Evolutionary conservation across 2,113 vertebrate genomes (phyloP), one percentile per base, ranked within the genome.

Genomic region (Macroglossus sobrinus): DNA sequence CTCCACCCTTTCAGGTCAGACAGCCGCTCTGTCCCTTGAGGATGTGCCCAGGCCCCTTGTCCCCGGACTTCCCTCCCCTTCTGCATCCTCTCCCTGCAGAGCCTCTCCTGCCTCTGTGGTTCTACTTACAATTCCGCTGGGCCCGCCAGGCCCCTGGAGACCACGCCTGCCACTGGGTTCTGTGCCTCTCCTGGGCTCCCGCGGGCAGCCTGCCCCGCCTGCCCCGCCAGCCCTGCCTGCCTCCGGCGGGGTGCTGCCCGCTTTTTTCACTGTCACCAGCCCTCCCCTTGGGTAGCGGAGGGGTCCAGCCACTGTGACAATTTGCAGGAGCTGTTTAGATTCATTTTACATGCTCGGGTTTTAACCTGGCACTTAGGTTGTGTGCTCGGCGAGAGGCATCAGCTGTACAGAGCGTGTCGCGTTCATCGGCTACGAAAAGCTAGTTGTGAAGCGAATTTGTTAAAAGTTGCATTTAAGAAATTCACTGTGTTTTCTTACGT

Each of bases 111-210:
- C 28, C 40, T 1, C 40, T n/a, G 13, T 7, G 7, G 4, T 2
- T 74, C 15, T 12, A 2, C 19, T 19, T 15, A 0, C 21, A 9
- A 10, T 8, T 12, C 74, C 2, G 33, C 57, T 0, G n/a, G 18
- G 21, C 38, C 57, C 16, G 4, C 18, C 8, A 13, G 69, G 21
- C n/a, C 40, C 3, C 0, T 12, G 1, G 53, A n/a, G 0, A 12
- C 63, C 40, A 1, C 38, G 0, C 40, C 80, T 9, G 2, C 13
- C 0, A 0, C 38, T 19, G 22, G 30, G 30, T 14, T 28, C 43
- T 22, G 7, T 6, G 5, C 55, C 9, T 22, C 55, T 57, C 21
- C 55, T 16, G 50, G 50, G 50, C 50, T 50, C 50, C 50, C 50
- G 50, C 15, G 50, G 50, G 50, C 50, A 50, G 50, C 47, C 12